These are phyloP conservation scores for Orchesellides sinensis DNA, from an alignment of 2,888 invertebrate genomes.

Conservation along the genomic window DNA sequence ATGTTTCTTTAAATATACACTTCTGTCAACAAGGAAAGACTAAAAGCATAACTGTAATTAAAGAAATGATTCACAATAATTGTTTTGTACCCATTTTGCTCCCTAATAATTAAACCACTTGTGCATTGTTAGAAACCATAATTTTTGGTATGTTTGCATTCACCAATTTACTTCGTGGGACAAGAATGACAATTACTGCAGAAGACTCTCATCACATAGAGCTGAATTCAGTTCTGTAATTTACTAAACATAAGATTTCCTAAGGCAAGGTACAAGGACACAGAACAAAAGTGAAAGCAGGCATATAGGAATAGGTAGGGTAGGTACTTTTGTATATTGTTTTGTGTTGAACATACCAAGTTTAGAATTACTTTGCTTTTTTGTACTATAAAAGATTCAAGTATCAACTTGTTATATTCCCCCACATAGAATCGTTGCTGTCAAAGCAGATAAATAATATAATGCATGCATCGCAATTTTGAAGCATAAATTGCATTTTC, in stretches of 20 bases:
- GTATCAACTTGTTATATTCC: not conserved
- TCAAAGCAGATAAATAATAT: constrained; percentile 56
- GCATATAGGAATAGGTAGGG: not conserved
- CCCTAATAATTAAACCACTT: too few relatives aligned
- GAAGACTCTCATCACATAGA: not conserved
- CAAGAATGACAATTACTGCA: too few relatives aligned
- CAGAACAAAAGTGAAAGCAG: not conserved
- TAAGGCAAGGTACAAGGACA: constrained; percentile 14
- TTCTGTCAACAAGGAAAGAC: too few relatives aligned
- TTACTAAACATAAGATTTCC: constrained; percentile 31
- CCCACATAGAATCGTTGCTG: constrained; percentile 25
- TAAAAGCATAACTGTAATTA: too few relatives aligned
- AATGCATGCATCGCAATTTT: constrained; percentile 52
- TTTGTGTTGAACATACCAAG: not conserved
- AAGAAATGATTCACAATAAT: too few relatives aligned
- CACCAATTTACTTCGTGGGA: too few relatives aligned
- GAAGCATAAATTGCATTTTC: constrained; percentile 55
- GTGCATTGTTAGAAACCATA: too few relatives aligned
- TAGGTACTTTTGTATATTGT: not conserved
- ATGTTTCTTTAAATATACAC: too few relatives aligned
- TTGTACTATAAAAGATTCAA: constrained; percentile 7
- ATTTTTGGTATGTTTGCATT: too few relatives aligned
- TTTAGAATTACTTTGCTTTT: not conserved
- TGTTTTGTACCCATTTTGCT: too few relatives aligned
- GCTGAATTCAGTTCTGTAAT: constrained; percentile 2